Conservation (phyloP, 2,888 invertebrate genomes). For the Cheilosia variabilis region DNA sequence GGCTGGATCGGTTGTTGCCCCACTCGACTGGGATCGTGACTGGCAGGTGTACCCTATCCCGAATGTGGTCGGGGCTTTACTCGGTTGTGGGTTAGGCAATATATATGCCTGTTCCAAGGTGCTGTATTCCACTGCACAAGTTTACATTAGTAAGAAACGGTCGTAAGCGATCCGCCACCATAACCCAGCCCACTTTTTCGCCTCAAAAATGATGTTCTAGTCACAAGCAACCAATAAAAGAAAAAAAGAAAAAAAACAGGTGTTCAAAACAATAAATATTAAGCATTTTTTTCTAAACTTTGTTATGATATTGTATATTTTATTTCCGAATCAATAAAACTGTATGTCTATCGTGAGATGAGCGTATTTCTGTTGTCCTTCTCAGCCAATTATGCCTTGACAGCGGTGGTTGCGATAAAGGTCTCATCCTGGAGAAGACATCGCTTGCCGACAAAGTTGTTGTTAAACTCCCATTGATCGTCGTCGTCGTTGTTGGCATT, state of each 20-base stretch:
- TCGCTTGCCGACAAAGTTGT: constrained; percentile 81
- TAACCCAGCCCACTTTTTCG: constrained; percentile 41
- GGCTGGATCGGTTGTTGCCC: constrained; percentile 91
- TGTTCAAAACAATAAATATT: constrained; percentile 68
- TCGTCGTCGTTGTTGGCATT: constrained; percentile 78
- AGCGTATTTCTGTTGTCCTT: not conserved
- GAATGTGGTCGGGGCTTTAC: constrained; percentile 86
- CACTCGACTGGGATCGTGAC: constrained; percentile 93
- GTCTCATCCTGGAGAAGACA: constrained; percentile 82
- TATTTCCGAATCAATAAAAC: constrained; percentile 61
- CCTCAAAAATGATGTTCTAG: constrained; percentile 55
- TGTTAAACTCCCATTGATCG: constrained; percentile 82
- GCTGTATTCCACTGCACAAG: constrained; percentile 80
- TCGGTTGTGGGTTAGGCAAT: constrained; percentile 85
- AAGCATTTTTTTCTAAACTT: constrained; percentile 73
- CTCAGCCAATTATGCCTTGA: constrained; percentile 45
- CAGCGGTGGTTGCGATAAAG: constrained; percentile 67
- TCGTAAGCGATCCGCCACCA: constrained; percentile 43
- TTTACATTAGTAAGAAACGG: constrained; percentile 81
- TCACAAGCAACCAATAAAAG: constrained; percentile 58
- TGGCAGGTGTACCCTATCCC: constrained; percentile 92
- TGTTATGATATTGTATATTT: constrained; percentile 66
- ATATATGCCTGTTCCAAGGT: constrained; percentile 83
- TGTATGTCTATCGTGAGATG: constrained; percentile 36
- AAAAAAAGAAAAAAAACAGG: constrained; percentile 36